Evolutionary conservation across 2,888 invertebrate species (phyloP), one percentile per base, ranked within the genome.

Genomic region (Eumacrocentrus americanus): DNA sequence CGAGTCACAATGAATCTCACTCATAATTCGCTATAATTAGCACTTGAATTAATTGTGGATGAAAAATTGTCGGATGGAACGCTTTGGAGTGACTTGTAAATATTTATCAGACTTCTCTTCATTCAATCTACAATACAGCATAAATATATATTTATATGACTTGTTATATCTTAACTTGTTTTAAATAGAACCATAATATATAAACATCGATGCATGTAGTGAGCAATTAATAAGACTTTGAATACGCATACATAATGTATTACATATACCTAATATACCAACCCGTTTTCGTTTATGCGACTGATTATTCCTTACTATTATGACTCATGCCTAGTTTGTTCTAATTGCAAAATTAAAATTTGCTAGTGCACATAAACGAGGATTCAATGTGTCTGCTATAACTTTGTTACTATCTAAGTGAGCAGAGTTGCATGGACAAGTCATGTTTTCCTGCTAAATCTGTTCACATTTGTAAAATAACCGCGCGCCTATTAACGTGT

Each of bases 171-270:
- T 25, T 47, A 34, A 29, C 25, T 3, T n/a, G n/a, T n/a, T 35
- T 58, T 16, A 52, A 40, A 38, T 37, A 9, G 37, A 51, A 46
- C 11, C 16, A 37, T 38, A 25, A 52, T 14, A 37, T 23, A 46
- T 44, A 47, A 59, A 53, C 25, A 59, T 59, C 59, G 59, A 59
- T 59, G 59, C 40, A 53, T 48, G 16, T 54, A 47, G 47, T 59
- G 59, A 59, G 59, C 59, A 59, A 53, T 53, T 53, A 40, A 59
- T 48, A 52, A 38, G 53, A 40, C 59, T 59, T 56, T 47, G 40
- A 18, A 14, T 58, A 42, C 38, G 5, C 14, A 38, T 38, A n/a
- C n/a, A 38, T 14, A 38, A n/a, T 38, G 2, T 20, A 18, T 14
- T 18, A 44, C n/a, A 22, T 22, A 20, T 11, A 29, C 29, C 9